phyloP scores from a whole-genome alignment of 2,797 vertebrate genomes.

The Acanthurus tractus region DNA sequence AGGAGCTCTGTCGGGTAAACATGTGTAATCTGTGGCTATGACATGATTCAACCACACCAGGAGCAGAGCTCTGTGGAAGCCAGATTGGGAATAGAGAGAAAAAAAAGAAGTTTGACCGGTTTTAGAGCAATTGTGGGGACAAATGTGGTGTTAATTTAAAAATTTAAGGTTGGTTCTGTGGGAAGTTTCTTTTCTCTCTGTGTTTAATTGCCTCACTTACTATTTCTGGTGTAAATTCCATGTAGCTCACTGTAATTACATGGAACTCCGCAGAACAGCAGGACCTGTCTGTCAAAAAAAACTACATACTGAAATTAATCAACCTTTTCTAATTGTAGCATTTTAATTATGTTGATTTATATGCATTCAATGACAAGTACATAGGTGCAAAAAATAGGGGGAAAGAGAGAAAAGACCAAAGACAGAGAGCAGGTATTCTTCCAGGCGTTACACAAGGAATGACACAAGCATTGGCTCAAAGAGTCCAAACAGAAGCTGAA shows the following conservation, averaged over 20 bases:
- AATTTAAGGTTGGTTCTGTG: not conserved
- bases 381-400: not conserved
- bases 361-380: not conserved
- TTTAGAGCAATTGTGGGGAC: not conserved
- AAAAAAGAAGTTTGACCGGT: not conserved
- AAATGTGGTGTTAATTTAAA: not conserved
- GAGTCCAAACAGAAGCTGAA: slow-evolving; percentile 24
- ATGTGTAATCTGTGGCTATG: slow-evolving; percentile 34
- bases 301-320: not conserved
- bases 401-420: not conserved
- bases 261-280: not conserved
- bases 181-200: not conserved
- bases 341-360: not conserved
- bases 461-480: slow-evolving; percentile 3
- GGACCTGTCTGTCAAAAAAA: not conserved
- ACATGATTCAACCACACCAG: slow-evolving; percentile 34
- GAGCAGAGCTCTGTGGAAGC: not conserved
- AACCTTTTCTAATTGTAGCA: not conserved
- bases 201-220: not conserved
- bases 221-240: not conserved
- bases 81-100: not conserved
- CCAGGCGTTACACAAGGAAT: not conserved
- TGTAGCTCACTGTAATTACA: not conserved
- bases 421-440: not conserved
- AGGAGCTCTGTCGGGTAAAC: slow-evolving; percentile 23